A percentile compares a stretch with the other conserved stretches of the same genome.
Evolutionary conservation across 2,797 vertebrate genomes (phyloP).

Genomic region (Rhinogobio ventralis): DNA sequence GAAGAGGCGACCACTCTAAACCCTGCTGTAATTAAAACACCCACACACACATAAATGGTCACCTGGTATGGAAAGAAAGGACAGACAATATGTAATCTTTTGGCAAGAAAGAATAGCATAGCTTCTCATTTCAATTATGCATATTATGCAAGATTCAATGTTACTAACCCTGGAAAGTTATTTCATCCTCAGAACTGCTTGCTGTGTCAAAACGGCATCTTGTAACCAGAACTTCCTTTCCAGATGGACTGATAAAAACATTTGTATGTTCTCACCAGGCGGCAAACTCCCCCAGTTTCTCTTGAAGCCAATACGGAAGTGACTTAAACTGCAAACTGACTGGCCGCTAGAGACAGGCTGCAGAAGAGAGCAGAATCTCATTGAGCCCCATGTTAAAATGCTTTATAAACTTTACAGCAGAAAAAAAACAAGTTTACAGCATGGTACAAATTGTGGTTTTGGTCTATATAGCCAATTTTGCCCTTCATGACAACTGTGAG

Average conservation of each 20-base stretch:
- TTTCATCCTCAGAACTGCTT: background rate
- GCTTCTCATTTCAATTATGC: background rate
- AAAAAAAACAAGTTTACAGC: too few relatives aligned
- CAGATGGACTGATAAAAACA: background rate
- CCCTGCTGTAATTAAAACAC: constrained; percentile 25
- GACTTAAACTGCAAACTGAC: too few relatives aligned
- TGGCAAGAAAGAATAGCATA: background rate
- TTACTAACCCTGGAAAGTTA: background rate
- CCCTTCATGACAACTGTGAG: too few relatives aligned
- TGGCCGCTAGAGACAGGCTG: too few relatives aligned
- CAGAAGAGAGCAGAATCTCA: too few relatives aligned
- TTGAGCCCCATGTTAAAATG: too few relatives aligned
- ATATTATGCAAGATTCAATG: too few relatives aligned
- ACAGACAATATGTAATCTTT: background rate
- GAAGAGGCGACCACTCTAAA: background rate
- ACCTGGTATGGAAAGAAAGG: background rate
- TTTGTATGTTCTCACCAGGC: background rate
- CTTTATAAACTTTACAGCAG: too few relatives aligned
- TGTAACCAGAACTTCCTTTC: background rate
- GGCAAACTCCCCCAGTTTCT: too few relatives aligned
- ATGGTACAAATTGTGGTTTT: too few relatives aligned
- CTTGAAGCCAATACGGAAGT: too few relatives aligned
- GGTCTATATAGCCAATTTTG: too few relatives aligned
- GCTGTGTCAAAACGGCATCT: background rate
- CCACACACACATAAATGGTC: background rate